Evolutionary conservation across 2,797 vertebrate species (phyloP).

Genomic region (Tragopan temminckii): DNA sequence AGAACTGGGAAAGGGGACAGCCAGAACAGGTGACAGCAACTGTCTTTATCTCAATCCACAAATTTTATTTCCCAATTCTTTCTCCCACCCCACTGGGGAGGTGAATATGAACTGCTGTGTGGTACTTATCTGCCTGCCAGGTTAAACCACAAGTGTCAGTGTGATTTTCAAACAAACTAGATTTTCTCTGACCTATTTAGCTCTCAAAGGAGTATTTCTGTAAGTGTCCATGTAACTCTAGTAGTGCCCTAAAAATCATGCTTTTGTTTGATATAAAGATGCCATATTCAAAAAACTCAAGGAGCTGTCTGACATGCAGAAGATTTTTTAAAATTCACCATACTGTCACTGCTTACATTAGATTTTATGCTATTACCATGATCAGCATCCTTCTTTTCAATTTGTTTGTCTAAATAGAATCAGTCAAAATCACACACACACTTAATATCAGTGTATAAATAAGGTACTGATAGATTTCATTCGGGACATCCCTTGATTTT

Average conservation of each 20-base stretch:
- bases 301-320: background rate
- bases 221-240: background rate
- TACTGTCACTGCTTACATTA: background rate
- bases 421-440: background rate
- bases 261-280: background rate
- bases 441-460: background rate
- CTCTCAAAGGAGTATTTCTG: background rate
- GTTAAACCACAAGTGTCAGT: background rate
- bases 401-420: background rate
- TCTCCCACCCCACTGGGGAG: background rate
- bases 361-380: background rate
- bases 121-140: background rate
- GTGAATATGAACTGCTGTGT: too few species aligned
- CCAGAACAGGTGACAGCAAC: background rate
- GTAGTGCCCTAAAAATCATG: background rate
- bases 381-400: background rate
- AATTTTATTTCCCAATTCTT: background rate
- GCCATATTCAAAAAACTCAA: background rate
- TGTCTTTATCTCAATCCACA: background rate
- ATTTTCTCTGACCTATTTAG: background rate
- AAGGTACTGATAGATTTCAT: background rate
- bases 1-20: background rate
- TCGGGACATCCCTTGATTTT: background rate
- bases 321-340: background rate
- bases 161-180: background rate